Evolutionary conservation across 2,113 vertebrate genomes (phyloP).

Genomic region (Hippocampus mohnikei): DNA sequence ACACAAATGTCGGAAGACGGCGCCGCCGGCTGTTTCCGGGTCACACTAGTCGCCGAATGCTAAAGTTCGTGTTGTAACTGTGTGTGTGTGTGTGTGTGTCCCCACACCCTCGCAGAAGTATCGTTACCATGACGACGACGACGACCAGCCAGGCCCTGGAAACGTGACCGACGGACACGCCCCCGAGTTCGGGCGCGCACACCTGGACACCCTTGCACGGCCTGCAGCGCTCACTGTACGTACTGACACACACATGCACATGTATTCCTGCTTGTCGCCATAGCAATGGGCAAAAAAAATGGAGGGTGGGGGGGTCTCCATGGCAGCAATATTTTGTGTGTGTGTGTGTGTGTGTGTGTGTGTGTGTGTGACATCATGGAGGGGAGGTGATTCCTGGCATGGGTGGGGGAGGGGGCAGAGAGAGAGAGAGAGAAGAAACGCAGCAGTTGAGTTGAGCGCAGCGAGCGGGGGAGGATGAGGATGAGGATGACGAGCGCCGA

Average conservation of each 20-base stretch:
- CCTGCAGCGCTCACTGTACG: conserved; percentile 71
- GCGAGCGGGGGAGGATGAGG: conserved; percentile 17
- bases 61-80: neutral
- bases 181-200: conserved; percentile 66
- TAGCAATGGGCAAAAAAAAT: conserved; percentile 34
- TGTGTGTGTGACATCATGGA: conserved; percentile 50
- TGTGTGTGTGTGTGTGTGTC: conserved; percentile 9
- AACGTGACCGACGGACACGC: conserved; percentile 68
- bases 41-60: neutral
- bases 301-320: conserved; percentile 40
- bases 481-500: conserved; percentile 40
- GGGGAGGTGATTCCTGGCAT: conserved; percentile 52
- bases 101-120: conserved; percentile 65
- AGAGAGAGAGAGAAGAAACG: conserved; percentile 4
- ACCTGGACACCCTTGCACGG: conserved; percentile 77
- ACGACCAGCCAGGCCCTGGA: conserved; percentile 68
- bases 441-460: conserved; percentile 29
- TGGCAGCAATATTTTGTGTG: conserved; percentile 52
- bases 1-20: neutral
- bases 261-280: conserved; percentile 21
- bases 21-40: neutral
- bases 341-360: conserved; percentile 2
- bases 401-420: neutral
- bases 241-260: conserved; percentile 13
- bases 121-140: conserved; percentile 77